phyloP scores from a whole-genome alignment of 2,888 invertebrate species.

The Mythimna lalbum region DNA sequence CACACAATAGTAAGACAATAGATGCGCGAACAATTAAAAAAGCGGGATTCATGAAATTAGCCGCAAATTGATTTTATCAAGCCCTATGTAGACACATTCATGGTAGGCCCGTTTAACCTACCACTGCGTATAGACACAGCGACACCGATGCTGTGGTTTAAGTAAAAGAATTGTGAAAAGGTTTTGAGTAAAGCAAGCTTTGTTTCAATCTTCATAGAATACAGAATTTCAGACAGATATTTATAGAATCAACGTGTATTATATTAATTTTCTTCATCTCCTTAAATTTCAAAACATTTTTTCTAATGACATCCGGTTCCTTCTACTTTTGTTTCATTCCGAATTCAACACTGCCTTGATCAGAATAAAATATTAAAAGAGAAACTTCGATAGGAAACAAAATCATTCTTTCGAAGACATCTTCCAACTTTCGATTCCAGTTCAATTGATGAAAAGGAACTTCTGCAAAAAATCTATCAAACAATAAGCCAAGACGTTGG shows the following conservation, averaged over 20 bases:
- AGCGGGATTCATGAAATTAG: no score
- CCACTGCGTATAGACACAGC: no score
- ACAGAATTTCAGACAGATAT: no score
- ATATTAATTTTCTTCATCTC: background rate
- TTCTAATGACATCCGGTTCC: background rate
- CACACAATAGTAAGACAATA: no score
- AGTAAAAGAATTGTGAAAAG: no score
- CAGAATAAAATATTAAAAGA: background rate
- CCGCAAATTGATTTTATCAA: no score
- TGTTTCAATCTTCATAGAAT: no score
- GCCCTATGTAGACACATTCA: no score
- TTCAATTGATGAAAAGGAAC: constrained; percentile 56
- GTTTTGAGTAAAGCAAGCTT: no score
- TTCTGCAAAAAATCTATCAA: constrained; percentile 71
- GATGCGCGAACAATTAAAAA: no score
- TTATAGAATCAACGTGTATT: background rate
- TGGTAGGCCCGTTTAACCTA: no score
- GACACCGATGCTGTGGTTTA: no score
- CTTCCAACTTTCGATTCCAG: constrained; percentile 41
- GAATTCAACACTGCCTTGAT: background rate
- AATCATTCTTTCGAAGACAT: constrained; percentile 30
- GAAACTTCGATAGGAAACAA: constrained; percentile 13
- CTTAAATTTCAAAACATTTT: background rate
- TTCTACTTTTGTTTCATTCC: background rate
- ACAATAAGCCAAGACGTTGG: constrained; percentile 79